Conservation (phyloP, 2,888 invertebrate species). For the Amaurobius ferox region DNA sequence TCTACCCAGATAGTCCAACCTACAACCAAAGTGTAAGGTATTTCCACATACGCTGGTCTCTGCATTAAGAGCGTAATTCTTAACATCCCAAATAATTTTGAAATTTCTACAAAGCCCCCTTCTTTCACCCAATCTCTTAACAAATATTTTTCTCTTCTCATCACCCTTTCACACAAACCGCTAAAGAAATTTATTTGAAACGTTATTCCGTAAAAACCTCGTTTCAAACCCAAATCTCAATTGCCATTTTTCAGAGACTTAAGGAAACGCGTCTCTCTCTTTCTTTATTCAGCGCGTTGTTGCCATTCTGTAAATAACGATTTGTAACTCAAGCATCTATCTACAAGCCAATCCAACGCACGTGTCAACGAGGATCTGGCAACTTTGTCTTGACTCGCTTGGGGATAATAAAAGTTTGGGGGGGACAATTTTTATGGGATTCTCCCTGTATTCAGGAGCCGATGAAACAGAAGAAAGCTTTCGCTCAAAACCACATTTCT, state of each 20-base stretch:
- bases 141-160: too few species aligned
- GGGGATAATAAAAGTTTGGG: background rate
- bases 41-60: too few species aligned
- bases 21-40: too few species aligned
- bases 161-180: too few species aligned
- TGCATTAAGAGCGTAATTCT: too few species aligned
- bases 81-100: too few species aligned
- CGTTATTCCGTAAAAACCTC: background rate
- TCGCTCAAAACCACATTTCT: too few species aligned
- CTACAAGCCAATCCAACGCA: background rate
- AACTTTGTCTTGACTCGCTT: background rate
- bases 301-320: background rate
- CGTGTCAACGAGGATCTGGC: background rate
- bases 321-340: background rate
- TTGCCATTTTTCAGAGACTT: too few species aligned
- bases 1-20: too few species aligned
- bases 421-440: background rate
- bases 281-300: background rate
- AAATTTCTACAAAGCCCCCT: too few species aligned
- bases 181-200: background rate
- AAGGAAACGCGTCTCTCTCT: background rate
- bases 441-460: background rate
- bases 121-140: too few species aligned
- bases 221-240: background rate
- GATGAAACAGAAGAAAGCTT: background rate